These are phyloP conservation scores for Prinia subflava DNA, from an alignment of 2,113 vertebrate genomes.

Conservation along the genomic window DNA sequence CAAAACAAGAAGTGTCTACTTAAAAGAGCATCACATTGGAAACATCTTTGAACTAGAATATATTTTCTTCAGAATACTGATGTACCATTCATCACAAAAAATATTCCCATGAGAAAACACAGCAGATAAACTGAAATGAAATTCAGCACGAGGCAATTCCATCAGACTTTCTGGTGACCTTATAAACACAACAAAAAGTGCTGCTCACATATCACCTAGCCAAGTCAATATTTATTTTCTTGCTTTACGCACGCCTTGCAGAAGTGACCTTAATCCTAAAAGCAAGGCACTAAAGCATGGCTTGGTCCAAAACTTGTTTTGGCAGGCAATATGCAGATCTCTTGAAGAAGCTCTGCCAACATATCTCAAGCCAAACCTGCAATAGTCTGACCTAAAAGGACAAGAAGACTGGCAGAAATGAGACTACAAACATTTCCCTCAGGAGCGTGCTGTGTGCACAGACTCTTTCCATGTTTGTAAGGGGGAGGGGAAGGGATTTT, in stretches of 20 bases:
- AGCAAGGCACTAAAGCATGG: neutral
- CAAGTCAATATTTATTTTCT: constrained; percentile 45
- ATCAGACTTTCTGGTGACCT: constrained; percentile 4
- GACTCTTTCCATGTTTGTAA: constrained; percentile 37
- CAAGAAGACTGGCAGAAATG: constrained; percentile 53
- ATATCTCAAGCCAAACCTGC: constrained; percentile 25
- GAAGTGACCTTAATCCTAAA: constrained; percentile 23
- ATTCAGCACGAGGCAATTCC: constrained; percentile 5
- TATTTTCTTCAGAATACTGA: neutral
- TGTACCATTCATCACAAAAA: neutral
- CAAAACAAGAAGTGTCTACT: neutral
- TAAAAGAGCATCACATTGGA: neutral
- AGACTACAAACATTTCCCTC: constrained; percentile 46
- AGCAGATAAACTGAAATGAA: neutral
- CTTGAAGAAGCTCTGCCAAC: neutral
- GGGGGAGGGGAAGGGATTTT: constrained; percentile 54
- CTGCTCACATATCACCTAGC: constrained; percentile 25
- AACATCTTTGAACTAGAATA: neutral
- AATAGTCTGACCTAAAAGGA: constrained; percentile 42
- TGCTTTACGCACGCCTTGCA: neutral
- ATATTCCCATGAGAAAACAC: neutral
- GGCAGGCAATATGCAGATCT: neutral
- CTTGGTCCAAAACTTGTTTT: constrained; percentile 30
- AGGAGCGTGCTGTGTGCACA: neutral
- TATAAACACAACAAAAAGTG: constrained; percentile 8